phyloP scores from a whole-genome alignment of 2,797 vertebrate species.

The Pipistrellus kuhlii region DNA sequence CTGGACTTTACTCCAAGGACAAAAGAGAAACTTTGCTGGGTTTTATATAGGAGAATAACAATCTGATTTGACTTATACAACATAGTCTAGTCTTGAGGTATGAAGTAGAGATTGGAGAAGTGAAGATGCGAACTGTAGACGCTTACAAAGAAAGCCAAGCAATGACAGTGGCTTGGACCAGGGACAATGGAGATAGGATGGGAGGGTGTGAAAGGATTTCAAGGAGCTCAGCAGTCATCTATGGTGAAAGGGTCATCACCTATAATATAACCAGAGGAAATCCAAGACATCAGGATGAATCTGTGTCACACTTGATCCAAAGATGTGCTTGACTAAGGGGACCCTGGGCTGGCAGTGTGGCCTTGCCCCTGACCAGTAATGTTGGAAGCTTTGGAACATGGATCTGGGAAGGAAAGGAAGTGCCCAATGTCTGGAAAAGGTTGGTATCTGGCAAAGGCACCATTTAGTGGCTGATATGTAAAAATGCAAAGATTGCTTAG shows the following conservation, averaged over 20 bases:
- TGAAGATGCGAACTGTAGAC: background rate
- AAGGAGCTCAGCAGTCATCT: background rate
- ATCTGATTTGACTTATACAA: background rate
- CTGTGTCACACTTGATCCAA: slow-evolving; percentile 9
- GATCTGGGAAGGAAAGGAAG: background rate
- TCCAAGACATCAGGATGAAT: background rate
- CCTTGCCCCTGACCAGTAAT: background rate
- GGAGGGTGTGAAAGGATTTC: background rate
- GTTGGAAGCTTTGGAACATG: background rate
- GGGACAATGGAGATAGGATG: background rate
- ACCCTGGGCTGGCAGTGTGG: background rate
- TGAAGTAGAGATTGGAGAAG: background rate
- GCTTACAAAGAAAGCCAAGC: background rate
- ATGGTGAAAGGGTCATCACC: background rate
- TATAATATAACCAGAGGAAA: slow-evolving; percentile 34
- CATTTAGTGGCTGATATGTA: background rate
- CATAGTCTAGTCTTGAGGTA: background rate
- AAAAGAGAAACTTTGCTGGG: background rate
- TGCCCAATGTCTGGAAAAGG: background rate
- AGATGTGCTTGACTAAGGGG: background rate
- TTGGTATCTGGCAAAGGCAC: background rate
- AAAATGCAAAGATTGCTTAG: background rate
- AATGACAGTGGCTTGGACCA: background rate
- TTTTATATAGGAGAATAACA: background rate
- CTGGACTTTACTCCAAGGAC: background rate